Evolutionary conservation across 2,113 vertebrate species (phyloP).

Genomic region (Labrus mixtus): DNA sequence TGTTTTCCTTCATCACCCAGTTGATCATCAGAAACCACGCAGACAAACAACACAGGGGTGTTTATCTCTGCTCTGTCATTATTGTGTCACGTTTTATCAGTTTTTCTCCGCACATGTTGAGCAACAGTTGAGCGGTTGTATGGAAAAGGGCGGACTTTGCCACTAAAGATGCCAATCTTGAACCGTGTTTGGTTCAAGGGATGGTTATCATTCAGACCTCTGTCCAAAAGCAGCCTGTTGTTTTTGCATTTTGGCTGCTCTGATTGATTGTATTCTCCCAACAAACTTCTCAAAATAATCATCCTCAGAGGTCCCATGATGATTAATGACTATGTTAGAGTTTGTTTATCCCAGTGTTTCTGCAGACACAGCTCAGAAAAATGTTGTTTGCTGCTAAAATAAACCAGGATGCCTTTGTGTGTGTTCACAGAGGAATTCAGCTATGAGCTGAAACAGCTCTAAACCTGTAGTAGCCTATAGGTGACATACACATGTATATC

Average conservation of each 20-base stretch:
- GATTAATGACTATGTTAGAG: constrained; percentile 3
- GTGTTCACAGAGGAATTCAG: constrained; percentile 52
- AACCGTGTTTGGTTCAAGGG: constrained; percentile 19
- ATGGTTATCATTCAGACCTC: constrained; percentile 39
- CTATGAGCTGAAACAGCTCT: constrained; percentile 7
- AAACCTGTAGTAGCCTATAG: constrained; percentile 25
- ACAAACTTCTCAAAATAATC: constrained; percentile 1
- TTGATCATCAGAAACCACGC: constrained; percentile 17
- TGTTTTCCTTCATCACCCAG: constrained; percentile 12
- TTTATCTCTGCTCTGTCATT: constrained; percentile 4
- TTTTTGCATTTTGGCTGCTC: constrained; percentile 16
- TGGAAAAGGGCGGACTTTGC: not conserved
- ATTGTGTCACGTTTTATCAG: not conserved
- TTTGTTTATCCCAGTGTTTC: constrained; percentile 26
- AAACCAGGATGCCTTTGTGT: constrained; percentile 59
- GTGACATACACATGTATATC: not conserved
- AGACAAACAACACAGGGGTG: constrained; percentile 10
- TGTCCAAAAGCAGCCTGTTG: not conserved
- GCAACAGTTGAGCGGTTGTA: constrained; percentile 37
- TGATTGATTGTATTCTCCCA: not conserved
- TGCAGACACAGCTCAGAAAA: constrained; percentile 10
- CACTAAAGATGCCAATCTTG: constrained; percentile 3
- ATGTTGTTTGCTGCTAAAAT: constrained; percentile 67
- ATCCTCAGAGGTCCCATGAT: not conserved
- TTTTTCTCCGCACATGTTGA: constrained; percentile 7